These are phyloP conservation scores for Melanotaenia duboulayi DNA, from an alignment of 2,113 vertebrate genomes.

Conservation along the genomic window DNA sequence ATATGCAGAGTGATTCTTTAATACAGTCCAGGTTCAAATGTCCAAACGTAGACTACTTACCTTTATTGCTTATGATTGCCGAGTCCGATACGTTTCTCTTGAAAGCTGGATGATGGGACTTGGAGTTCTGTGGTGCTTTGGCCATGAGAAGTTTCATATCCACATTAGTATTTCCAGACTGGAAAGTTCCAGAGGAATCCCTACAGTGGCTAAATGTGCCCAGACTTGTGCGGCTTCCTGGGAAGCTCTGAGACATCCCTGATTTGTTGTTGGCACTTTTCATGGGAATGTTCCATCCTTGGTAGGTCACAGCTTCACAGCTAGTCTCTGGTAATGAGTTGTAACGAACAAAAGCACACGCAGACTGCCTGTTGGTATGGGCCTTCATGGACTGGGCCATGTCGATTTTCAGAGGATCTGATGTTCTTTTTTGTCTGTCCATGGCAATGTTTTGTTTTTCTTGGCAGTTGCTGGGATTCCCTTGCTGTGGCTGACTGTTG, in stretches of 20 bases:
- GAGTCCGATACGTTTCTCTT: constrained; percentile 87
- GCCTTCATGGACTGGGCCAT: neutral
- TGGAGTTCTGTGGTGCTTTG: constrained; percentile 41
- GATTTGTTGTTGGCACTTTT: constrained; percentile 39
- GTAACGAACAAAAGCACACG: constrained; percentile 49
- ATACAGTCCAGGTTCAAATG: neutral
- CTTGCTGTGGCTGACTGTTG: constrained; percentile 73
- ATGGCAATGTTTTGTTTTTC: neutral
- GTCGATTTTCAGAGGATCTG: constrained; percentile 28
- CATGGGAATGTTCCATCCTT: constrained; percentile 58
- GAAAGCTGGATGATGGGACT: constrained; percentile 72
- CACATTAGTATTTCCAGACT: constrained; percentile 17
- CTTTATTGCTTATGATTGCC: constrained; percentile 80
- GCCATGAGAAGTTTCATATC: constrained; percentile 52
- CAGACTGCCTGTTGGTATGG: neutral
- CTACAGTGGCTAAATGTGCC: constrained; percentile 78
- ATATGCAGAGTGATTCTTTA: constrained; percentile 13
- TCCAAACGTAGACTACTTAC: constrained; percentile 67
- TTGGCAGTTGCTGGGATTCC: constrained; percentile 1
- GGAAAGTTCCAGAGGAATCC: constrained; percentile 56
- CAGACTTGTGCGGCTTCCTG: constrained; percentile 38
- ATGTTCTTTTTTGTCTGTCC: constrained; percentile 22
- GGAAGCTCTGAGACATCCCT: constrained; percentile 54
- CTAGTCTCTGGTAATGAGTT: constrained; percentile 64
- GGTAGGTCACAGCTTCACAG: constrained; percentile 33